Evolutionary conservation across 2,113 vertebrate genomes (phyloP).

Genomic region (Paramormyrops kingsleyae): DNA sequence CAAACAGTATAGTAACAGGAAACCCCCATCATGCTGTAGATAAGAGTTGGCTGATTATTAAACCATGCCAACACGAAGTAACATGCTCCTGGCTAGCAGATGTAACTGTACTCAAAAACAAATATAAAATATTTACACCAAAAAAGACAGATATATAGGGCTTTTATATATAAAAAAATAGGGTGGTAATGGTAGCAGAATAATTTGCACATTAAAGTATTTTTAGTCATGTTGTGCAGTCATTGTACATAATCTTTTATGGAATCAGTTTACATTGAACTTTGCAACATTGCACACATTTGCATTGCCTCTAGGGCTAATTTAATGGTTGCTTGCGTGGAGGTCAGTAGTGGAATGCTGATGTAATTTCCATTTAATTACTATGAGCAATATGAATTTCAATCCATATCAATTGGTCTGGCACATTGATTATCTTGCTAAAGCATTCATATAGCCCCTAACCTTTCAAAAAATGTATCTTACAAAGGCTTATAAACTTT

Average conservation of each 20-base stretch:
- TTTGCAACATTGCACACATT: background rate
- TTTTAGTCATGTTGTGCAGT: background rate
- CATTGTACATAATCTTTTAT: background rate
- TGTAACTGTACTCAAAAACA: background rate
- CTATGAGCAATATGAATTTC: background rate
- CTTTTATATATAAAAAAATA: background rate
- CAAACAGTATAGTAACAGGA: background rate
- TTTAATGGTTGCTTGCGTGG: background rate
- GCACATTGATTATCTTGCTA: background rate
- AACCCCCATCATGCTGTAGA: background rate
- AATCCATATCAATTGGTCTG: background rate
- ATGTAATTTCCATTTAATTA: background rate
- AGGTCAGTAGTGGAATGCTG: background rate
- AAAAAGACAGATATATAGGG: background rate
- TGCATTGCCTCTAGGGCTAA: background rate
- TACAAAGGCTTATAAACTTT: background rate
- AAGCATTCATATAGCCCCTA: background rate
- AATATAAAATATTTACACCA: background rate
- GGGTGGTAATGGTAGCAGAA: background rate
- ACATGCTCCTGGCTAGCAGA: background rate
- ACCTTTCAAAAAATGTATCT: background rate
- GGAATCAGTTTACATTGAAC: background rate
- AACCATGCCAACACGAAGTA: background rate
- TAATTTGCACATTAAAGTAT: background rate
- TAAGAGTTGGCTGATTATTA: background rate